Evolutionary conservation across 2,797 vertebrate genomes (phyloP).

Genomic region (Microtus agrestis): DNA sequence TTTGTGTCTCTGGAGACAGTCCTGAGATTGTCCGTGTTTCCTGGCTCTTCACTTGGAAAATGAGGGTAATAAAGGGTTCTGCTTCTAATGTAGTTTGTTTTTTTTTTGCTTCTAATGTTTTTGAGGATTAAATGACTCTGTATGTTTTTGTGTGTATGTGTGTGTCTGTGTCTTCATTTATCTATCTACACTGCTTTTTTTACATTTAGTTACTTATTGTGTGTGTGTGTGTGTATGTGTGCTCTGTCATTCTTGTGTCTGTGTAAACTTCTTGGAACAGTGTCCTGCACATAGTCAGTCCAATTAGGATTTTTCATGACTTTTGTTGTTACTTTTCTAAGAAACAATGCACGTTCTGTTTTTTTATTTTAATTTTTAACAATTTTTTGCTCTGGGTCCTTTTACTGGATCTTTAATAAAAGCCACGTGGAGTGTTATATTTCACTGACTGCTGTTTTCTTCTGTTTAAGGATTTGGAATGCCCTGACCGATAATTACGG

Average conservation of each 20-base stretch:
- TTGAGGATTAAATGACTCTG: conserved; percentile 12
- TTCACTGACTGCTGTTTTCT: conserved; percentile 68
- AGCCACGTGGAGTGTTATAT: background rate
- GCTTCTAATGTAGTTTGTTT: background rate
- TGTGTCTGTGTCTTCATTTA: background rate
- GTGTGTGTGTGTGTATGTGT: background rate
- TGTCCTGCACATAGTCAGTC: background rate
- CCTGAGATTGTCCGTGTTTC: background rate
- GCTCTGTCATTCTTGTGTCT: background rate
- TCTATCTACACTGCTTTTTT: background rate
- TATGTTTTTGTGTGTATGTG: background rate
- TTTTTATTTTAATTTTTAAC: background rate
- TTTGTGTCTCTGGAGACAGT: background rate
- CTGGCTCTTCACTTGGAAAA: conserved; percentile 27
- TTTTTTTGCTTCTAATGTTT: background rate
- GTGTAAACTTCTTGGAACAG: background rate
- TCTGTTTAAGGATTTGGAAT: conserved; percentile 95
- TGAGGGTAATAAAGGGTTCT: background rate
- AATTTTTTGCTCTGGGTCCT: background rate
- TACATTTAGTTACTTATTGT: background rate
- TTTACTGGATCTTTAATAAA: background rate
- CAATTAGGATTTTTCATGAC: background rate
- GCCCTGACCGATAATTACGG: conserved; percentile 97
- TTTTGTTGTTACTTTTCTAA: background rate
- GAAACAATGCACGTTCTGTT: background rate